Conservation (phyloP, 2,797 vertebrate genomes). For the Melanotaenia nigrans region DNA sequence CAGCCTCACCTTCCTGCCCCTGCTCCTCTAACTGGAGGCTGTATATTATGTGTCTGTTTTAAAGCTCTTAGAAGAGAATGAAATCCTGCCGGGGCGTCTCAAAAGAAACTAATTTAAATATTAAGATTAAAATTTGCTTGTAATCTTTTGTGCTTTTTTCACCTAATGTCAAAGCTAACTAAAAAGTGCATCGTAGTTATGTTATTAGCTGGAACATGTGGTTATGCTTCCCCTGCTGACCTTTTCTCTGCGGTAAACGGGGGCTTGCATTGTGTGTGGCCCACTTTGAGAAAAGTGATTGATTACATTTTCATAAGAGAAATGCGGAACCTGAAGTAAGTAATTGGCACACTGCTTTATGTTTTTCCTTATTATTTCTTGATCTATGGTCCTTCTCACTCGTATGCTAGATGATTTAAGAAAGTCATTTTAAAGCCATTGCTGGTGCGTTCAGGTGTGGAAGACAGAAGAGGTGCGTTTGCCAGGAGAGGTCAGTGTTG, state of each 20-base stretch:
- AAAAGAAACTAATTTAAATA: no score
- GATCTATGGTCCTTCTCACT: conserved; percentile 64
- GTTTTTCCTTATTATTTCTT: conserved; percentile 65
- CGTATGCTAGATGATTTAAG: conserved; percentile 66
- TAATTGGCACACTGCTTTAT: conserved; percentile 67
- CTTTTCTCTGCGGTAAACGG: conserved; percentile 54
- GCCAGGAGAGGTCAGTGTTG: conserved; percentile 95
- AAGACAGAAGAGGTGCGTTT: background rate
- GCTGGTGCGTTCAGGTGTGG: conserved; percentile 7
- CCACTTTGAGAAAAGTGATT: conserved; percentile 59
- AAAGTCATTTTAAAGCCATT: conserved; percentile 66
- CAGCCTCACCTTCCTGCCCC: no score
- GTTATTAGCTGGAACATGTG: conserved; percentile 21
- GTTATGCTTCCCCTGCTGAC: conserved; percentile 24
- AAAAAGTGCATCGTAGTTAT: conserved; percentile 5
- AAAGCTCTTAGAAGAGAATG: conserved; percentile 50
- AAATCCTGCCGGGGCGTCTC: conserved; percentile 31
- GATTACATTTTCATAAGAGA: conserved; percentile 70
- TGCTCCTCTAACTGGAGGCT: conserved; percentile 18
- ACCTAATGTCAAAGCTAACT: conserved; percentile 33
- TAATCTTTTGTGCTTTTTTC: background rate
- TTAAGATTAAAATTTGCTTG: background rate
- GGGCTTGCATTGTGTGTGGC: conserved; percentile 46
- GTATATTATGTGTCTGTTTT: conserved; percentile 38
- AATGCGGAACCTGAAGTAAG: conserved; percentile 50